A percentile compares a stretch with the other conserved stretches of the same genome.
These are phyloP conservation scores for Eumeta japonica DNA, from an alignment of 1,140 invertebrate species.

Conservation along the genomic window DNA sequence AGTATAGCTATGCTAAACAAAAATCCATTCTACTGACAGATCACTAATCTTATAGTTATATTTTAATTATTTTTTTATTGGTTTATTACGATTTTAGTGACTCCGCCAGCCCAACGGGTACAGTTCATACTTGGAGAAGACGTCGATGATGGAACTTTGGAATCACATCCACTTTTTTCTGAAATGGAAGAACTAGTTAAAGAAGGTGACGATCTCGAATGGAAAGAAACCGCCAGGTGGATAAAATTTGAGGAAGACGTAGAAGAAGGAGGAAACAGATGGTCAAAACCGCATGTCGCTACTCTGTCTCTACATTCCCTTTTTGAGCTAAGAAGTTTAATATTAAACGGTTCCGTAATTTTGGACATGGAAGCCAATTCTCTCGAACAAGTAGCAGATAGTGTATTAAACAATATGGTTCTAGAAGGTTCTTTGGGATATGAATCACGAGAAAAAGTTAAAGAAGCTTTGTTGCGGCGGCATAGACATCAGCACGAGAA, in stretches of 20 bases:
- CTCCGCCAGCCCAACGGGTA: conserved; percentile 85
- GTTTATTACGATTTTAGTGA: conserved; percentile 70
- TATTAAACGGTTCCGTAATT: conserved; percentile 88
- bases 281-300: conserved; percentile 93
- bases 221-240: conserved; percentile 97
- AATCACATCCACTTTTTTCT: conserved; percentile 87
- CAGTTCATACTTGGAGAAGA: conserved; percentile 96
- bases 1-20: too few relatives aligned
- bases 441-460: conserved; percentile 77
- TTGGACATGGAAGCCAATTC: conserved; percentile 85
- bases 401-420: conserved; percentile 90
- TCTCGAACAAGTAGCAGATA: conserved; percentile 85
- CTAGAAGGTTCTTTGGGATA: conserved; percentile 72
- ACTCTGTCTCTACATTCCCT: conserved; percentile 88
- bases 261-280: conserved; percentile 89
- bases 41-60: too few relatives aligned
- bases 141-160: conserved; percentile 78
- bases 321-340: conserved; percentile 82
- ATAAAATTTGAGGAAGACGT: conserved; percentile 95
- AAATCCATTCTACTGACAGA: too few relatives aligned
- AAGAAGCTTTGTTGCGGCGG: conserved; percentile 83
- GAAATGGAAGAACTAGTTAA: conserved; percentile 92
- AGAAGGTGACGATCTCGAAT: conserved; percentile 87
- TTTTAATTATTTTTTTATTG: too few relatives aligned
- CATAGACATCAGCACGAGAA: conserved; percentile 95